Evolutionary conservation across 2,888 invertebrate species (phyloP).

Genomic region (Ariolimax columbianus): DNA sequence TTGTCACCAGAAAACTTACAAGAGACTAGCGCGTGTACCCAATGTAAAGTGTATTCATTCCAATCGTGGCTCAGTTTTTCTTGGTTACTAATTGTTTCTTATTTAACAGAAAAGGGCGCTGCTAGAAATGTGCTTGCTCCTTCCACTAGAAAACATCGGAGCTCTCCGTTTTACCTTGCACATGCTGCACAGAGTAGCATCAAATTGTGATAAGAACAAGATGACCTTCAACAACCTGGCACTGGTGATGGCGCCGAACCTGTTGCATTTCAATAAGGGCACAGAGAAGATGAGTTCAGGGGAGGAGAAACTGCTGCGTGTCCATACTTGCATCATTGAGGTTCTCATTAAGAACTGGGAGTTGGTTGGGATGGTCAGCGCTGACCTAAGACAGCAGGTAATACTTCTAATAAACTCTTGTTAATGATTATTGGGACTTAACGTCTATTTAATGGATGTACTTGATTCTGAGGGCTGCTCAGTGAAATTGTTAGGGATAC

Average conservation of each 20-base stretch:
- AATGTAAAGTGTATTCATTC: no score
- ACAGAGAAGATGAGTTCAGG: constrained; percentile 73
- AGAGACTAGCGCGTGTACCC: no score
- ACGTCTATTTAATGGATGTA: no score
- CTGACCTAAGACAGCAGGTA: constrained; percentile 37
- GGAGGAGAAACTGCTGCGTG: constrained; percentile 73
- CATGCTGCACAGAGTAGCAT: constrained; percentile 85
- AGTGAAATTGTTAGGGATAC: no score
- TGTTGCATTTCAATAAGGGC: constrained; percentile 86
- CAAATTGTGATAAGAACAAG: constrained; percentile 85
- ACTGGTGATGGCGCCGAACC: constrained; percentile 90
- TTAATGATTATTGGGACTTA: no score
- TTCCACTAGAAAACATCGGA: constrained; percentile 88
- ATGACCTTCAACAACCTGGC: constrained; percentile 92
- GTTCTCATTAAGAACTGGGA: constrained; percentile 88
- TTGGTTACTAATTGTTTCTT: neutral
- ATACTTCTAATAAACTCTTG: neutral
- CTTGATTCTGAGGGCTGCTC: no score
- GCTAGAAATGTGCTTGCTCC: constrained; percentile 84
- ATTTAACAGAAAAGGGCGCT: constrained; percentile 81
- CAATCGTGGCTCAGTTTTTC: no score
- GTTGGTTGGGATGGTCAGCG: constrained; percentile 84
- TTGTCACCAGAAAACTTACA: no score
- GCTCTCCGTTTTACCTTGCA: constrained; percentile 88
- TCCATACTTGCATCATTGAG: constrained; percentile 80